Evolutionary conservation across 2,797 vertebrate genomes (phyloP).

Genomic region (Ammospiza maritima): DNA sequence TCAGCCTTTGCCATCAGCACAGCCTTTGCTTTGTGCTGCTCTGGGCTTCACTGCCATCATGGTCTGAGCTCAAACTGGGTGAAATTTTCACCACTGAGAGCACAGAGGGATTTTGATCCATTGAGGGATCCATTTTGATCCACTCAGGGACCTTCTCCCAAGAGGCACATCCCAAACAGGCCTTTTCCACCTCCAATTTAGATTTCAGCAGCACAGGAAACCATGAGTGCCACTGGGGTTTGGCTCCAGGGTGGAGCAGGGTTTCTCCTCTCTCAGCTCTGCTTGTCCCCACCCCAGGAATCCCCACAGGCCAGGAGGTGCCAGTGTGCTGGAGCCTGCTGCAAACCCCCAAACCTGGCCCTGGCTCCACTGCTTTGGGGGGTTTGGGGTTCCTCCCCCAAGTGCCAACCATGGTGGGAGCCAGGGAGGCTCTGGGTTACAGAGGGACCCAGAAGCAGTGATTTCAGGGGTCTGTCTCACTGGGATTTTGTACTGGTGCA

Average conservation of each 20-base stretch:
- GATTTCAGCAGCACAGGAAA: background rate
- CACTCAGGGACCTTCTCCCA: fast-evolving
- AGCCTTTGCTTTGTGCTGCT: background rate
- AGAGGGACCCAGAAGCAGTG: background rate
- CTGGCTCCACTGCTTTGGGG: background rate
- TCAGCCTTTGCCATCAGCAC: fast-evolving
- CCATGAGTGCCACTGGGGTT: background rate
- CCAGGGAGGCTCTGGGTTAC: fast-evolving
- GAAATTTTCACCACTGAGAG: background rate
- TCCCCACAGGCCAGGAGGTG: fast-evolving
- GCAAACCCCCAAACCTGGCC: background rate
- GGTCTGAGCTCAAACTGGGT: background rate
- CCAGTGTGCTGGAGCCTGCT: background rate
- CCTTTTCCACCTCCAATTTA: fast-evolving
- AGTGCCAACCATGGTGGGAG: background rate
- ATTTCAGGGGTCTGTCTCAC: background rate
- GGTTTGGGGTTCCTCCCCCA: background rate
- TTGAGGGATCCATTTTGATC: too few species aligned
- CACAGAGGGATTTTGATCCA: background rate
- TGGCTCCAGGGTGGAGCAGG: background rate
- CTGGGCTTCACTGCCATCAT: fast-evolving
- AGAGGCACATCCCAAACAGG: background rate
- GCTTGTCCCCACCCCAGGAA: background rate
- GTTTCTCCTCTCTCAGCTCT: background rate
- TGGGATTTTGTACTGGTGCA: background rate